Percentiles rank a stretch among this genome's conserved stretches.
Conservation (phyloP, 2,888 invertebrate genomes). For the Yponomeuta cagnagella region DNA sequence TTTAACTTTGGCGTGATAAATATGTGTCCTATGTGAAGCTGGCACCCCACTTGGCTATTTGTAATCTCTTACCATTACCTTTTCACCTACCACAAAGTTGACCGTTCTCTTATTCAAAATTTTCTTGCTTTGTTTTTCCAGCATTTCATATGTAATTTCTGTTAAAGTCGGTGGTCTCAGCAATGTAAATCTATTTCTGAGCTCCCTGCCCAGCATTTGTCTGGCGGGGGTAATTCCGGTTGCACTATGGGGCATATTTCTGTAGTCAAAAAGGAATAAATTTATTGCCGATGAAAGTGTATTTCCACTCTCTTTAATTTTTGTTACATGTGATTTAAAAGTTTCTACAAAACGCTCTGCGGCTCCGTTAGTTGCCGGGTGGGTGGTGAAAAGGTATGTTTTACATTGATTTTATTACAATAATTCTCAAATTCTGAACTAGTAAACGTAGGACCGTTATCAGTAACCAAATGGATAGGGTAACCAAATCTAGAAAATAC, state of each 20-base stretch:
- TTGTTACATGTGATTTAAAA: neutral
- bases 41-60: too few relatives aligned
- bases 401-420: neutral
- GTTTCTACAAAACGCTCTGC: neutral
- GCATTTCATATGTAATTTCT: neutral
- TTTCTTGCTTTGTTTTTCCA: neutral
- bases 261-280: neutral
- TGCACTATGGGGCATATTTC: neutral
- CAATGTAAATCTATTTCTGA: neutral
- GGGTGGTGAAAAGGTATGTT: neutral
- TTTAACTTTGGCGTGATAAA: too few relatives aligned
- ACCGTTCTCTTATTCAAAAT: neutral
- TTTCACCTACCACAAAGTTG: neutral
- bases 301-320: neutral
- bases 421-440: neutral
- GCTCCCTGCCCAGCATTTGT: constrained; percentile 2
- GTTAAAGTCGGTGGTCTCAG: neutral
- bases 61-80: constrained; percentile 3
- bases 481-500: neutral
- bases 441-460: neutral
- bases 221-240: neutral
- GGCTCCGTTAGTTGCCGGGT: neutral
- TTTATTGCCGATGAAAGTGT: neutral
- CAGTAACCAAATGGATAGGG: neutral
- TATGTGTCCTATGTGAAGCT: too few relatives aligned